Evolutionary conservation across 2,113 vertebrate species (phyloP).

Genomic region (Suncus etruscus): DNA sequence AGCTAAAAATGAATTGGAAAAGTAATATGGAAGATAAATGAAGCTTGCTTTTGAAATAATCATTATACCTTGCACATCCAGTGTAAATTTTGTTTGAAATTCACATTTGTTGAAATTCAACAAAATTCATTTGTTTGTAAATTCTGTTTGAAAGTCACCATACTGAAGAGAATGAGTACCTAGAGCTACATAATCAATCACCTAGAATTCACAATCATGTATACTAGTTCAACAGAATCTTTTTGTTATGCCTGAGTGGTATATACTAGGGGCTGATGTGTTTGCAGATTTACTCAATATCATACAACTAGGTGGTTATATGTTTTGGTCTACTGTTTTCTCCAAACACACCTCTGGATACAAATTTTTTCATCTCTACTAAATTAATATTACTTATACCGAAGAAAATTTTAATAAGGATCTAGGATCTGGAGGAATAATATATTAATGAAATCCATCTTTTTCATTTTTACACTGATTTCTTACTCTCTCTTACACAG

Average conservation of each 20-base stretch:
- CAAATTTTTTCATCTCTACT: not conserved
- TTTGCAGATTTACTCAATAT: not conserved
- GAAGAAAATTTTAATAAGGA: not conserved
- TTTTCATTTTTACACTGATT: not conserved
- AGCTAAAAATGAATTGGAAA: not conserved
- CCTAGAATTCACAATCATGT: not conserved
- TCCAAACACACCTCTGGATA: not conserved
- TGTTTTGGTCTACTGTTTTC: not conserved
- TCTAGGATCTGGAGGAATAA: not conserved
- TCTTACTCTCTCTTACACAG: not conserved
- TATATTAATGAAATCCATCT: slow-evolving; percentile 47
- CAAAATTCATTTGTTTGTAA: too few species aligned
- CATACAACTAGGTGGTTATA: not conserved
- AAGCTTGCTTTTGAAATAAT: slow-evolving; percentile 10
- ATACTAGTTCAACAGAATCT: not conserved
- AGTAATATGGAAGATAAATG: not conserved
- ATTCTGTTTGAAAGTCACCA: not conserved
- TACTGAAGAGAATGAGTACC: not conserved
- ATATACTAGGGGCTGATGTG: not conserved
- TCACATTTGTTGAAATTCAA: not conserved
- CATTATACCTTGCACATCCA: not conserved
- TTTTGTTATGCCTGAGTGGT: not conserved
- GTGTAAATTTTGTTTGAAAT: slow-evolving; percentile 28
- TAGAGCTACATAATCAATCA: not conserved
- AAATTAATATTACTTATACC: not conserved